Base-by-base conservation (phyloP, 2,888 invertebrate species). In the Eupithecia insigniata region DNA sequence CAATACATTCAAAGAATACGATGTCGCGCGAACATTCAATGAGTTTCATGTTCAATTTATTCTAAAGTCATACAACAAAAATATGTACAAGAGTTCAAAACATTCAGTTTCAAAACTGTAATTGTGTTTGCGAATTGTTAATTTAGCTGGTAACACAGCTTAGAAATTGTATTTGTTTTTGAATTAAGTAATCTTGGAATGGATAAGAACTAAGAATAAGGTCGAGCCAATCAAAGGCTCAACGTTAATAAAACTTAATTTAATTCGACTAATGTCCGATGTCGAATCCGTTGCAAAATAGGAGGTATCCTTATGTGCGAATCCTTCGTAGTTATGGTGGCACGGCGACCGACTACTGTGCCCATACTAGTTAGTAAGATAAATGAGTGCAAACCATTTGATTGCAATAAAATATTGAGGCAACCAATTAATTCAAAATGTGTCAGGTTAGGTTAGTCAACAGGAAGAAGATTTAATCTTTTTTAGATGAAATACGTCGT, bases 1-100 rank as follows among this genome's bases (percentile, higher is more conserved):
- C 86, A 91, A 91, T 92, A 90, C 86, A 89, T 87, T 85, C 84
- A 65, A 51, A 67, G 55, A 73, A 70, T 74, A 78, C 72, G 58
- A 51, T 36, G 22, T 66, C 71, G 69, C 70, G 75, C 34, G 43
- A 71, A 76, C 73, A 79, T 67, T 36, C 64, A 5, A 36, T 26
- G 0, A 26, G 0, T 22, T 34, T 22, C 2, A 64, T 22, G 22
- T 36, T 34, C 22, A 1, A 64, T 10, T 64, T 22, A 62, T 36
- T 64, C n/a, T 64, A 36, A 32, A 32, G 36, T 36, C n/a, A n/a
- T 22, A 64, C n/a, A 61, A 34, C 22, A 30, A 30, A 30, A 18
- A 60, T 22, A 64, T 22, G 64, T 64, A 36, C 36, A 39, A 36
- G 34, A 62, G 32, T 26, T 64, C 36, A 36, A 22, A 58, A 71